A percentile compares a stretch with the other conserved stretches of the same genome.
These are phyloP conservation scores for Bathynomus jamesi DNA, from an alignment of 1,140 invertebrate species.

Conservation along the genomic window DNA sequence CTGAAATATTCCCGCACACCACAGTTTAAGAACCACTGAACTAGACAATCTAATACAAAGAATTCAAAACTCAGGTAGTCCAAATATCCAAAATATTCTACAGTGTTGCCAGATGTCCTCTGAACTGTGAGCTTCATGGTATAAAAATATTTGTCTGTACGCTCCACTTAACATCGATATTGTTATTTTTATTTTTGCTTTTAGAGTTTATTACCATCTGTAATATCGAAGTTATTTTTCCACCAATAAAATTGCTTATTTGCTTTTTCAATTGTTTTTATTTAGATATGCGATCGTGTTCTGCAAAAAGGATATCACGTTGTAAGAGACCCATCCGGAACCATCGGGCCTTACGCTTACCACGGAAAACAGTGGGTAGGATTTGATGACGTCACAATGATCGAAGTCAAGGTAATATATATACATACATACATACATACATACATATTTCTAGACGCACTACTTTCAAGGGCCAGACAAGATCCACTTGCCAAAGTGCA, in stretches of 20 bases:
- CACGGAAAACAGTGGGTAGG: slow-evolving; percentile 74
- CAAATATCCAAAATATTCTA: too few species aligned
- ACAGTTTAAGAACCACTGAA: too few species aligned
- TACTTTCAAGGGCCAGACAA: too few species aligned
- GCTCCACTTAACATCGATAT: too few species aligned
- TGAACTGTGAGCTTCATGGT: too few species aligned
- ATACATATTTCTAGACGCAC: neutral
- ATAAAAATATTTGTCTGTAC: too few species aligned
- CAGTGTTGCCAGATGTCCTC: too few species aligned
- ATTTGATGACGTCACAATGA: slow-evolving; percentile 73
- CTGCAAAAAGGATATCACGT: slow-evolving; percentile 59
- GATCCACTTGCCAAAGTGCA: too few species aligned
- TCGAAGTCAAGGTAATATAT: slow-evolving; percentile 47
- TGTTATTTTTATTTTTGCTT: neutral
- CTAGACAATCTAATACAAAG: too few species aligned
- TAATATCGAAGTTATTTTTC: neutral
- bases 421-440: neutral
- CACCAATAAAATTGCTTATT: neutral
- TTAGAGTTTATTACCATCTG: neutral
- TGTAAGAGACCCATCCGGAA: slow-evolving; percentile 60
- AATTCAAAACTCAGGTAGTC: too few species aligned
- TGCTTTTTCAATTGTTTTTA: neutral
- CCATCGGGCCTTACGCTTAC: slow-evolving; percentile 79
- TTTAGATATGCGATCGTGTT: slow-evolving; percentile 38
- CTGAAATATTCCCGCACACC: too few species aligned